phyloP scores from a whole-genome alignment of 2,888 invertebrate genomes.

The Tyria jacobaeae region DNA sequence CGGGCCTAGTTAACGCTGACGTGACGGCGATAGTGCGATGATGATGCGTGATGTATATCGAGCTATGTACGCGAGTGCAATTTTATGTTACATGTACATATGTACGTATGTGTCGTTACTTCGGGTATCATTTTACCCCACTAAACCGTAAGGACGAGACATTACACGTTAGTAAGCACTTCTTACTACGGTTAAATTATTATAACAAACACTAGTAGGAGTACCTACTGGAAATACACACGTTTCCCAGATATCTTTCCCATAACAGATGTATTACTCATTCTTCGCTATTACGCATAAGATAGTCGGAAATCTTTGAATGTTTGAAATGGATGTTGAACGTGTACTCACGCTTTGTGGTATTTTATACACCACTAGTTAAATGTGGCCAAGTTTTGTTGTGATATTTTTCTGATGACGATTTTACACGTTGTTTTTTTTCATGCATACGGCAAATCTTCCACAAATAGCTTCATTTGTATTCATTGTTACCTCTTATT shows the following conservation, averaged over 20 bases:
- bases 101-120: no score
- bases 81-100: no score
- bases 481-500: no score
- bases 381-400: not conserved
- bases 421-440: no score
- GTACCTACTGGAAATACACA: conserved; percentile 23
- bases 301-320: conserved; percentile 3
- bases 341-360: not conserved
- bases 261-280: conserved; percentile 39
- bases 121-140: not conserved
- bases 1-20: no score
- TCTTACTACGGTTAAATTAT: not conserved
- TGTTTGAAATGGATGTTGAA: no score
- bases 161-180: not conserved
- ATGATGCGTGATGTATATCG: no score
- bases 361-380: not conserved
- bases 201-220: not conserved
- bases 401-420: no score
- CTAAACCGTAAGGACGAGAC: not conserved
- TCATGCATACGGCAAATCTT: no score
- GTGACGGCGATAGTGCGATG: no score
- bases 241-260: conserved; percentile 38
- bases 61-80: no score
- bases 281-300: not conserved
- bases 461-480: no score